phyloP scores from a whole-genome alignment of 2,797 vertebrate genomes.

The Odontamblyopus rebecca region DNA sequence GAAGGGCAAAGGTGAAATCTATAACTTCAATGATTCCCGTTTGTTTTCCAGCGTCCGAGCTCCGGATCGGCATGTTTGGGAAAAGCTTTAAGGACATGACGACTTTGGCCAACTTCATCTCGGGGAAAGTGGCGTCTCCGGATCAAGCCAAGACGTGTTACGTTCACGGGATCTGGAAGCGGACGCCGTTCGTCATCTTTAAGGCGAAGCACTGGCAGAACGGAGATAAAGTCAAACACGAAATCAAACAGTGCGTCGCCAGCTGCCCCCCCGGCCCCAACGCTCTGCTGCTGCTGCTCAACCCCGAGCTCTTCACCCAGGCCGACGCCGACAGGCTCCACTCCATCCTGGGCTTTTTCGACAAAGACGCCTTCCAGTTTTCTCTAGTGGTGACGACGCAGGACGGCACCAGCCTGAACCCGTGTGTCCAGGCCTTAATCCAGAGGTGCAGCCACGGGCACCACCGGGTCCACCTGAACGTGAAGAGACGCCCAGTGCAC shows the following conservation, averaged over 20 bases:
- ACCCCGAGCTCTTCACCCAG: not conserved
- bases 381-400: not conserved
- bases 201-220: conserved; percentile 7
- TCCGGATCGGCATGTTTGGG: conserved; percentile 15
- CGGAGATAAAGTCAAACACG: not conserved
- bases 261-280: conserved; percentile 3
- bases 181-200: conserved; percentile 6
- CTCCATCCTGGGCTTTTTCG: not conserved
- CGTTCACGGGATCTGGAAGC: not conserved
- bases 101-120: not conserved
- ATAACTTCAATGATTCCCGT: not conserved
- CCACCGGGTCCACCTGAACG: not conserved
- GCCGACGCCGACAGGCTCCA: not conserved
- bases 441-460: not conserved
- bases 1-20: not conserved
- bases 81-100: conserved; percentile 7
- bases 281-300: not conserved
- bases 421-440: not conserved
- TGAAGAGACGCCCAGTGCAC: not conserved
- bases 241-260: conserved; percentile 1
- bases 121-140: not conserved
- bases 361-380: conserved; percentile 6
- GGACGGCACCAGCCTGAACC: not conserved
- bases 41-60: conserved; percentile 1
- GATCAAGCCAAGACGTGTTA: not conserved